phyloP scores from a whole-genome alignment of 37 sponge, comb jelly and placozoan species.

The Aplysina aerophoba region DNA sequence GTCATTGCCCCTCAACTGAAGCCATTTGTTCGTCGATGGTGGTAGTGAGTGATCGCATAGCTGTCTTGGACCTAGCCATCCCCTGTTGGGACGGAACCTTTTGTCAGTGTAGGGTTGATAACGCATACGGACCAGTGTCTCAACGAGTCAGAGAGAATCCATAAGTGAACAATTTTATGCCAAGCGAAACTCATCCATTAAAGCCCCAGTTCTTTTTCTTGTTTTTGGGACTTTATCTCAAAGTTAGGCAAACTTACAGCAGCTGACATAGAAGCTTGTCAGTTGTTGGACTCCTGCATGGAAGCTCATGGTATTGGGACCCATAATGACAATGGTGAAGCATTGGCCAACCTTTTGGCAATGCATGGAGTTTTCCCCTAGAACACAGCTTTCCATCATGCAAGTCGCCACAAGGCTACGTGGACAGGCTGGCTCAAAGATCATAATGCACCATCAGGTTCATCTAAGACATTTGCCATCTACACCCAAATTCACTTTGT shows the following conservation, averaged over 20 bases:
- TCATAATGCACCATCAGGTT: no score
- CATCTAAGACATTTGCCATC: conserved; percentile 2
- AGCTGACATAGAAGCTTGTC: not conserved
- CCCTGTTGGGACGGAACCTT: not conserved
- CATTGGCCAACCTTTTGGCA: not conserved
- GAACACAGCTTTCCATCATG: no score
- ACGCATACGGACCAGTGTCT: not conserved
- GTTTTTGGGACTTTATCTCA: not conserved
- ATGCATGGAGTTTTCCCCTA: not conserved
- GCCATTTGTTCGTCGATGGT: conserved; percentile 4
- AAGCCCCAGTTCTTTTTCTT: not conserved
- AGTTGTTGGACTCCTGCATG: conserved; percentile 7
- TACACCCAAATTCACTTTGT: conserved; percentile 2
- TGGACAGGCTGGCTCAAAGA: no score
- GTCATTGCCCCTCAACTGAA: not conserved
- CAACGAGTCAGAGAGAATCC: not conserved
- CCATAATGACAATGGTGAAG: not conserved
- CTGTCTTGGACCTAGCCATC: conserved; percentile 8
- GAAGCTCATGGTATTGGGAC: not conserved
- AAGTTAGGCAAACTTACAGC: not conserved
- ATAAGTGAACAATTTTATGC: not conserved
- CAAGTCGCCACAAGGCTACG: no score
- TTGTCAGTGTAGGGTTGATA: not conserved
- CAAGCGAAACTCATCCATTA: not conserved
- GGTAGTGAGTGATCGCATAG: not conserved